Evolutionary conservation across 2,888 invertebrate species (phyloP), one percentile per base, ranked within the genome.

Genomic region (Microctonus brassicae): DNA sequence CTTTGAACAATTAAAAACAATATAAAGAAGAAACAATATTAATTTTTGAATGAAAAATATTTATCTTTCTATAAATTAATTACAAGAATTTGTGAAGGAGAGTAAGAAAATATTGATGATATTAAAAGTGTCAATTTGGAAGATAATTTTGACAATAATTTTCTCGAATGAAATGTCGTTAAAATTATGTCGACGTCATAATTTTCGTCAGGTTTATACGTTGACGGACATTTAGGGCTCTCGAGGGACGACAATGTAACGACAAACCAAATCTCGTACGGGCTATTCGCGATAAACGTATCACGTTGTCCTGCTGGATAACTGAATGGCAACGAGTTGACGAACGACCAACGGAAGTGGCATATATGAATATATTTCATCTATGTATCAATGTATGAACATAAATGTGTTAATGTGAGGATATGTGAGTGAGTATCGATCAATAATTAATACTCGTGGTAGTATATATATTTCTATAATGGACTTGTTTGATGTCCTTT

Each of bases 201-300:
- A 55, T 65, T 24, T 24, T 58, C 33, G 58, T 58, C 42, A 36
- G 9, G 61, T 52, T 69, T 53, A 55, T 53, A 55, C 73, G 70
- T 74, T 66, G 72, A 53, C 65, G 75, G 67, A 68, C 72, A 72
- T 77, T 76, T 73, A 79, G 77, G 72, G 75, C 76, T 80, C 80
- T 79, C 80, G 55, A 17, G 47, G 72, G 76, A 73, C 73, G 64
- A 73, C 78, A 75, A 79, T 80, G 79, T 66, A 66, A 66, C 66
- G 66, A 66, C 57, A n/a, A n/a, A 57, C 29, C 66, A 66, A 66
- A 66, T 66, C 66, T 66, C 66, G 39, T 66, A 57, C 66, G 66
- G 66, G 57, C 13, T 66, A 57, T 66, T 66, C n/a, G 57, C 58
- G 58, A 70, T 70, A 58, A 70, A 58, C 64, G 70, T 70, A 70